Percentiles rank a stretch among this genome's conserved stretches.
Evolutionary conservation across 1,140 invertebrate genomes (phyloP).

Genomic region (Habropoda laboriosa): DNA sequence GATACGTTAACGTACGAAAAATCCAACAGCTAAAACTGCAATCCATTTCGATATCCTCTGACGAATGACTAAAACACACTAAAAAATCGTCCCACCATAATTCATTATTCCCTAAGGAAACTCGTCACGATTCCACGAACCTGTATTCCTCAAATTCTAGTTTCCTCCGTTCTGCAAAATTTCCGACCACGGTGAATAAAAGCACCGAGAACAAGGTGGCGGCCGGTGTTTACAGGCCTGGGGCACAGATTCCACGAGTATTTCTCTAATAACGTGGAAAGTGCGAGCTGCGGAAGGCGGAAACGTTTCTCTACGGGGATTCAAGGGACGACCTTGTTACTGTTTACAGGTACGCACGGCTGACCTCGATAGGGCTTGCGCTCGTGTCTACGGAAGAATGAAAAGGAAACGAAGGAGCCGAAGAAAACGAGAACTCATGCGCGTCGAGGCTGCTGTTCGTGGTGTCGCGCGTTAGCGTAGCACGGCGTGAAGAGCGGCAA

Average conservation of each 20-base stretch:
- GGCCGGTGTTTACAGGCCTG: background rate
- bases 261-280: background rate
- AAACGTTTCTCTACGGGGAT: background rate
- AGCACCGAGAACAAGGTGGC: background rate
- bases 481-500: conserved; percentile 15
- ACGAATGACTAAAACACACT: too few species aligned
- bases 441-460: background rate
- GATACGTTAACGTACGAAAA: too few species aligned
- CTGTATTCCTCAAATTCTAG: background rate
- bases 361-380: conserved; percentile 33
- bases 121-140: background rate
- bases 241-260: background rate
- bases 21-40: too few species aligned
- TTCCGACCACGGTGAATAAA: background rate
- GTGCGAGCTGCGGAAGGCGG: background rate
- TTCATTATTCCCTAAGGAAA: too few species aligned
- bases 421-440: conserved; percentile 45
- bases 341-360: conserved; percentile 45
- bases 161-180: background rate
- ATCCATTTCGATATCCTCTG: too few species aligned
- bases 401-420: conserved; percentile 47
- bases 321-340: conserved; percentile 34
- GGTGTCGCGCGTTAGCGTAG: background rate
- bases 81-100: too few species aligned
- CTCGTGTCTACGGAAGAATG: conserved; percentile 35